Conservation (phyloP, 2,888 invertebrate species). For the Trachelus troglodyta region DNA sequence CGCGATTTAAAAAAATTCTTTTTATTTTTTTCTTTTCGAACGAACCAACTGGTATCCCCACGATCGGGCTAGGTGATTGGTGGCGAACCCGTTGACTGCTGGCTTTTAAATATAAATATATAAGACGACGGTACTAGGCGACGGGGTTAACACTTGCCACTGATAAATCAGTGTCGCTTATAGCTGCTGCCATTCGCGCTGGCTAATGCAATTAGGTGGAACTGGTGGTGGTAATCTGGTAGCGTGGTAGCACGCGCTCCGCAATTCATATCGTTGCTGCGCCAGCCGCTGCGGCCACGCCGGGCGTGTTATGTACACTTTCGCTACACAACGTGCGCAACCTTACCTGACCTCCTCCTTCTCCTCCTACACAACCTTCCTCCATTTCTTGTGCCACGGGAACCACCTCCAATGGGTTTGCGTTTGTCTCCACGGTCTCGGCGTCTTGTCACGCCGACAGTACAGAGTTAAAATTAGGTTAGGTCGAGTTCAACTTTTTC, state of each 20-base stretch:
- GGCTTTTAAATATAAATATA: not conserved
- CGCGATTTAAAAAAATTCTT: not conserved
- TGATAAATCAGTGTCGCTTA: constrained; percentile 49
- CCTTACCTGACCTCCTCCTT: constrained; percentile 52
- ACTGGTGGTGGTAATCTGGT: constrained; percentile 36
- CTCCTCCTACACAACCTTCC: constrained; percentile 26
- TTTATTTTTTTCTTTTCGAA: not conserved
- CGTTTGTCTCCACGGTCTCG: not conserved
- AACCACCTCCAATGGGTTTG: not conserved
- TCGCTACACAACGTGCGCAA: constrained; percentile 42
- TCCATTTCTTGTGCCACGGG: not conserved
- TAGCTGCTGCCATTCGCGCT: constrained; percentile 43
- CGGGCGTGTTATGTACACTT: constrained; percentile 48
- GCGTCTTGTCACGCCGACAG: not conserved
- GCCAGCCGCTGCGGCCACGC: constrained; percentile 33
- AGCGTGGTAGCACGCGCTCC: constrained; percentile 50
- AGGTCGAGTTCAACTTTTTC: not conserved
- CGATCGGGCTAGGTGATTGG: not conserved
- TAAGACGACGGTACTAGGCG: not conserved
- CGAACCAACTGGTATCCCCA: not conserved
- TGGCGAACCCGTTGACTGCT: not conserved
- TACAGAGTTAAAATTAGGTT: not conserved
- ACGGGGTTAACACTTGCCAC: constrained; percentile 9
- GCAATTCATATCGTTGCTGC: constrained; percentile 23
- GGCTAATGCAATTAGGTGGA: constrained; percentile 54